phyloP scores from a whole-genome alignment of 1,140 invertebrate species.

The Tribolium castaneum region DNA sequence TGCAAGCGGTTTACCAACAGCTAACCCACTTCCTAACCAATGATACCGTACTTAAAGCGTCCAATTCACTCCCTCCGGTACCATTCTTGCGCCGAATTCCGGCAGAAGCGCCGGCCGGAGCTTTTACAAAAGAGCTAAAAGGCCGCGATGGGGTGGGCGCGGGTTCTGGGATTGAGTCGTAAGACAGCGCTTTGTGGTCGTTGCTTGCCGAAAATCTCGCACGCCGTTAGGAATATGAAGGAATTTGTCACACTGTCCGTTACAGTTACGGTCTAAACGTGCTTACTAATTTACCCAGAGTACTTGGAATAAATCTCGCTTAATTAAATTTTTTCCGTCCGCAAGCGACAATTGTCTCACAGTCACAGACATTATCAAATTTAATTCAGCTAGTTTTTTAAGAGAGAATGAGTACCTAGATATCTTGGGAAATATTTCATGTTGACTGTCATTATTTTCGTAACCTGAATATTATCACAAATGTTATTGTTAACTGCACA shows the following conservation, averaged over 20 bases:
- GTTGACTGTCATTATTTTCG: conserved; percentile 15
- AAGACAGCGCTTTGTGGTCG: neutral
- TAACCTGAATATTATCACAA: conserved; percentile 23
- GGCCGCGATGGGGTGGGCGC: neutral
- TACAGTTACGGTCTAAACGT: conserved; percentile 19
- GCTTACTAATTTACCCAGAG: conserved; percentile 2
- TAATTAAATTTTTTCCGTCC: conserved; percentile 15
- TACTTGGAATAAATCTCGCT: conserved; percentile 27
- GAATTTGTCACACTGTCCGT: conserved; percentile 10
- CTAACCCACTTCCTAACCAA: conserved; percentile 63
- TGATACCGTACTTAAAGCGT: conserved; percentile 57
- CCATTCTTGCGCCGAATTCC: neutral
- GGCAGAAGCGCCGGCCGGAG: conserved; percentile 2
- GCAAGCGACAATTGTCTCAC: conserved; percentile 1
- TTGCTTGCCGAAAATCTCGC: conserved; percentile 6
- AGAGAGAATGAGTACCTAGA: neutral
- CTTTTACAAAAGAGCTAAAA: conserved; percentile 8
- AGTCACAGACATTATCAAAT: conserved; percentile 26
- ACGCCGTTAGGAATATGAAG: conserved; percentile 22
- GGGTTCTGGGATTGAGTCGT: neutral
- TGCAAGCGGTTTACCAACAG: conserved; percentile 53
- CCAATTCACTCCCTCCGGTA: conserved; percentile 49
- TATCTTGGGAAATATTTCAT: conserved; percentile 5
- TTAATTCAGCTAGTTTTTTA: conserved; percentile 16
- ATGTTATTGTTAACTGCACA: conserved; percentile 16